A percentile compares a stretch with the other conserved stretches of the same genome.
phyloP scores from a whole-genome alignment of 2,113 vertebrate species.

The Phyllopteryx taeniolatus region DNA sequence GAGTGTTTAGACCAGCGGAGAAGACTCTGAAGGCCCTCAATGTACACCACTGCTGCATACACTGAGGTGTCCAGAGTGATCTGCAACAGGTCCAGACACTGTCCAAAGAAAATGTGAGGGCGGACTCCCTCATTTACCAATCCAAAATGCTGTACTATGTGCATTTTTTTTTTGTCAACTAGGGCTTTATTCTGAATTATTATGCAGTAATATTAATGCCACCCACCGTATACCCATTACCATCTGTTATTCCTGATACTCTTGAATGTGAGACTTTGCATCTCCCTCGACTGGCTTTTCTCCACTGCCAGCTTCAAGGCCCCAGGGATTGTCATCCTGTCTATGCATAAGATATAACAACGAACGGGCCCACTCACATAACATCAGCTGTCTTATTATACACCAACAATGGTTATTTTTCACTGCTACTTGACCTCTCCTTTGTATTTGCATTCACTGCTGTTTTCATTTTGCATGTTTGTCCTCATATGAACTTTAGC shows the following conservation, averaged over 20 bases:
- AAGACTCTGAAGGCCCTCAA: no score
- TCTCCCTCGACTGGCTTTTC: not conserved
- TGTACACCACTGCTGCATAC: no score
- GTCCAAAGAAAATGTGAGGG: not conserved
- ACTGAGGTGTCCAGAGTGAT: not conserved
- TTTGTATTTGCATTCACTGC: not conserved
- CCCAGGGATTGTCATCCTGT: not conserved
- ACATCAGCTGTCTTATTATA: constrained; percentile 4
- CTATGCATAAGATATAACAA: not conserved
- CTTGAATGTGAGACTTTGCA: not conserved
- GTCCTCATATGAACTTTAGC: not conserved
- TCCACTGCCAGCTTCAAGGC: not conserved
- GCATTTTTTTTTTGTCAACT: not conserved
- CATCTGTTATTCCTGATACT: not conserved
- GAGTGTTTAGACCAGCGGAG: no score
- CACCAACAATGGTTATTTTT: not conserved
- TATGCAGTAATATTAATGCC: not conserved
- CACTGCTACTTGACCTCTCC: not conserved
- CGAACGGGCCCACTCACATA: not conserved
- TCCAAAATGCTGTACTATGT: not conserved
- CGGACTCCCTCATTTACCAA: not conserved
- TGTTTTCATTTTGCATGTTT: not conserved
- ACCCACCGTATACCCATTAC: not conserved
- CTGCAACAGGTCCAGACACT: not conserved
- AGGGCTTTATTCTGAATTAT: not conserved